Evolutionary conservation across 2,888 invertebrate genomes (phyloP).

Genomic region (Chloroclysta siterata): DNA sequence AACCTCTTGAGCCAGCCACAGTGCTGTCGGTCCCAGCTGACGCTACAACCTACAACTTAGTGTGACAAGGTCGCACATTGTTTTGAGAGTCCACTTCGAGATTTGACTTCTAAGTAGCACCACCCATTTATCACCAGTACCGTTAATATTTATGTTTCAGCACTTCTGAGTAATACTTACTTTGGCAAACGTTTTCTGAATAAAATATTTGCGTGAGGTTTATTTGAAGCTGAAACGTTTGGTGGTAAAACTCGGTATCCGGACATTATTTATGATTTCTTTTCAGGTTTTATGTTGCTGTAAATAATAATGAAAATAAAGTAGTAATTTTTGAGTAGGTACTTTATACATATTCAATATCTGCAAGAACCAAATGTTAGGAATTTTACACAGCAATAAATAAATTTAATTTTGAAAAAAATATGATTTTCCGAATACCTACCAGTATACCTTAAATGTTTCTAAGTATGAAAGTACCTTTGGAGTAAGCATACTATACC

Average conservation of each 20-base stretch:
- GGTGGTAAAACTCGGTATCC: constrained; percentile 11
- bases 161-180: constrained; percentile 25
- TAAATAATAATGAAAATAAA: constrained; percentile 27
- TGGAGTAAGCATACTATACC: too few species aligned
- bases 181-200: constrained; percentile 31
- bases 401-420: background rate
- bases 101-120: constrained; percentile 53
- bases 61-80: constrained; percentile 49
- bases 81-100: constrained; percentile 43
- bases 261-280: constrained; percentile 28
- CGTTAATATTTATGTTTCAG: constrained; percentile 41
- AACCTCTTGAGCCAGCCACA: constrained; percentile 4
- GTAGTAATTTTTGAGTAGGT: constrained; percentile 1
- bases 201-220: constrained; percentile 24
- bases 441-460: too few species aligned
- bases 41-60: constrained; percentile 50
- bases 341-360: too few species aligned
- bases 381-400: too few species aligned
- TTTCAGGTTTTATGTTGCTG: constrained; percentile 23
- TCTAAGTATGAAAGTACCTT: too few species aligned
- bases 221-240: constrained; percentile 15
- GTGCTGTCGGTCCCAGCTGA: constrained; percentile 45
- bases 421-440: too few species aligned
- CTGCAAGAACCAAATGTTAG: too few species aligned
- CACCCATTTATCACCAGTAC: constrained; percentile 44